Conservation (phyloP, 2,888 invertebrate genomes). For the Rhagium mordax region DNA sequence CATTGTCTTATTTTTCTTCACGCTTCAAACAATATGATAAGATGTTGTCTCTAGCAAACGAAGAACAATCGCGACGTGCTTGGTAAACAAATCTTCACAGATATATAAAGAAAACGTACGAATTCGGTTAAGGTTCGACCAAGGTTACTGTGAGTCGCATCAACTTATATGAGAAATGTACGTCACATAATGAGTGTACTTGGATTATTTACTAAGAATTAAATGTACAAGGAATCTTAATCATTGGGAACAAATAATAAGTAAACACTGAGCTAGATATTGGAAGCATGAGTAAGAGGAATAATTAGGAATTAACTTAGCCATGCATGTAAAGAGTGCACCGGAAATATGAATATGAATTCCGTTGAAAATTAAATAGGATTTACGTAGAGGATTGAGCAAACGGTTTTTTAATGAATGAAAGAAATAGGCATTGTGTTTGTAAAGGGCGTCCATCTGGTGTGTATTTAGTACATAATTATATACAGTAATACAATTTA, state of each 20-base stretch:
- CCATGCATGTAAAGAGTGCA: background rate
- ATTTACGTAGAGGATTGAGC: background rate
- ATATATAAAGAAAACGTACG: constrained; percentile 25
- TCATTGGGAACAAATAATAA: background rate
- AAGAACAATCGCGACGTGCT: constrained; percentile 34
- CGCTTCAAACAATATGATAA: background rate
- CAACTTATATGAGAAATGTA: constrained; percentile 44
- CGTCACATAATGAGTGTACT: constrained; percentile 40
- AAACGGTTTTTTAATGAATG: too few species aligned
- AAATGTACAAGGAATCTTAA: constrained; percentile 27
- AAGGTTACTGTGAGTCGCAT: constrained; percentile 40
- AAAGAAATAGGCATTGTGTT: too few species aligned
- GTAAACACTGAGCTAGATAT: background rate
- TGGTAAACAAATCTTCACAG: constrained; percentile 36
- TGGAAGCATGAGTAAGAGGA: constrained; percentile 13
- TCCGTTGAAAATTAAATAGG: background rate
- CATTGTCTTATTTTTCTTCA: background rate
- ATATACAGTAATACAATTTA: too few species aligned
- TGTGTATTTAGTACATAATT: too few species aligned
- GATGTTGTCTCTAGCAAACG: background rate
- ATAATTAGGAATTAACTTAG: constrained; percentile 6
- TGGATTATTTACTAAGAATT: constrained; percentile 25
- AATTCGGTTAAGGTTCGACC: constrained; percentile 50
- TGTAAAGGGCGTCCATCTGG: too few species aligned
- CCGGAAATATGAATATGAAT: background rate